Conservation (phyloP, 2,797 vertebrate genomes). For the Melopsittacus undulatus region DNA sequence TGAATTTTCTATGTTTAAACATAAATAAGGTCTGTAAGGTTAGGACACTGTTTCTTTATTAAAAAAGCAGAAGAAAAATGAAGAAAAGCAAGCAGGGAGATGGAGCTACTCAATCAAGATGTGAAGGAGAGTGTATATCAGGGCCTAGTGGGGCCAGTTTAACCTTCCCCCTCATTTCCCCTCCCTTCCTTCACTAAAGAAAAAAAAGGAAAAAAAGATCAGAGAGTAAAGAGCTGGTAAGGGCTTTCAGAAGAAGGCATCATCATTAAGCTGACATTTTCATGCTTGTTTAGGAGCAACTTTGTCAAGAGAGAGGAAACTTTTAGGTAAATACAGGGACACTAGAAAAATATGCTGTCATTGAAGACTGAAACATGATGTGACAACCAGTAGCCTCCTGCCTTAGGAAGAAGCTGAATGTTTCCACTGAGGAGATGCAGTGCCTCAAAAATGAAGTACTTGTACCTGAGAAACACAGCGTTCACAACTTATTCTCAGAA, state of each 20-base stretch:
- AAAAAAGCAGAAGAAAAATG: not conserved
- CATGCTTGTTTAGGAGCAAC: conserved; percentile 39
- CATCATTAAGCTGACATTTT: not conserved
- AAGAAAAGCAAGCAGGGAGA: not conserved
- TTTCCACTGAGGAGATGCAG: conserved; percentile 23
- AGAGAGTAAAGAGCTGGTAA: not conserved
- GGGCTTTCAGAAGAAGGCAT: not conserved
- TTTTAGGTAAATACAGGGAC: conserved; percentile 57
- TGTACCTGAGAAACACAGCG: conserved; percentile 28
- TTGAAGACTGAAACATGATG: conserved; percentile 57
- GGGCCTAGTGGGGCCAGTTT: not conserved
- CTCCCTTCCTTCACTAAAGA: not conserved
- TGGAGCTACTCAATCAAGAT: not conserved
- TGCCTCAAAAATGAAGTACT: conserved; percentile 38
- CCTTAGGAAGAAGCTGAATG: conserved; percentile 55
- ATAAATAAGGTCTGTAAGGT: not conserved
- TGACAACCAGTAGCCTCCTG: conserved; percentile 54
- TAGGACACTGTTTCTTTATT: not conserved
- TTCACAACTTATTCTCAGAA: conserved; percentile 49
- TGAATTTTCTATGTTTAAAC: not conserved
- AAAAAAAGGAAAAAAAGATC: not conserved
- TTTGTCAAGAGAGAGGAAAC: conserved; percentile 40
- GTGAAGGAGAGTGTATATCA: not conserved
- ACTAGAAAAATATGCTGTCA: conserved; percentile 68
- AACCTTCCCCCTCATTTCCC: fast-evolving